Percentiles rank a stretch among this genome's conserved stretches.
These are phyloP conservation scores for Zygothrica quintamaculata DNA, from an alignment of 2,888 invertebrate genomes.

Conservation along the genomic window DNA sequence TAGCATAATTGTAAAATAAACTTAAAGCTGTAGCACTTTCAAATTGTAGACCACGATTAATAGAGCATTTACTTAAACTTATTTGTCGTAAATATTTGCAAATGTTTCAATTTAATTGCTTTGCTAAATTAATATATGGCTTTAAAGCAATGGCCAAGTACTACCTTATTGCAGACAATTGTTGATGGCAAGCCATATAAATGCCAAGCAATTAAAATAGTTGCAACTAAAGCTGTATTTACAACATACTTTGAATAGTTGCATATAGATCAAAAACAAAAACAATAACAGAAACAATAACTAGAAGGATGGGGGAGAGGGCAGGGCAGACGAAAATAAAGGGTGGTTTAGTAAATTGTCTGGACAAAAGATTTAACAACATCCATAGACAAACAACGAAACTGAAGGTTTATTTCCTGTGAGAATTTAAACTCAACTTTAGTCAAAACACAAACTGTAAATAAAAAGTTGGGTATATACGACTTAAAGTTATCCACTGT, in stretches of 20 bases:
- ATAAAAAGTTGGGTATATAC: not conserved
- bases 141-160: constrained; percentile 43
- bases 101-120: constrained; percentile 54
- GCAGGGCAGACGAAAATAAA: too few relatives aligned
- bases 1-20: too few relatives aligned
- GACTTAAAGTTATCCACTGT: not conserved
- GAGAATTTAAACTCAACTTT: constrained; percentile 22
- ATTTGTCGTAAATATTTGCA: constrained; percentile 22
- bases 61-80: constrained; percentile 32
- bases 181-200: constrained; percentile 18
- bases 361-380: constrained; percentile 40
- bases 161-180: constrained; percentile 12
- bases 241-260: not conserved
- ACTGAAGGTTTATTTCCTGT: constrained; percentile 30
- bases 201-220: constrained; percentile 49
- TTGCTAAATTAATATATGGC: constrained; percentile 49
- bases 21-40: not conserved
- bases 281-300: constrained; percentile 14
- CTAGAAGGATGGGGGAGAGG: too few relatives aligned
- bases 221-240: constrained; percentile 20
- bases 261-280: not conserved
- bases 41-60: constrained; percentile 33
- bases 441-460: constrained; percentile 11
- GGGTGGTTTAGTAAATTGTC: constrained; percentile 40
- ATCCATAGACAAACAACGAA: constrained; percentile 11